A percentile compares a stretch with the other conserved stretches of the same genome.
Conservation (phyloP, 2,113 vertebrate genomes). For the Charina bottae region DNA sequence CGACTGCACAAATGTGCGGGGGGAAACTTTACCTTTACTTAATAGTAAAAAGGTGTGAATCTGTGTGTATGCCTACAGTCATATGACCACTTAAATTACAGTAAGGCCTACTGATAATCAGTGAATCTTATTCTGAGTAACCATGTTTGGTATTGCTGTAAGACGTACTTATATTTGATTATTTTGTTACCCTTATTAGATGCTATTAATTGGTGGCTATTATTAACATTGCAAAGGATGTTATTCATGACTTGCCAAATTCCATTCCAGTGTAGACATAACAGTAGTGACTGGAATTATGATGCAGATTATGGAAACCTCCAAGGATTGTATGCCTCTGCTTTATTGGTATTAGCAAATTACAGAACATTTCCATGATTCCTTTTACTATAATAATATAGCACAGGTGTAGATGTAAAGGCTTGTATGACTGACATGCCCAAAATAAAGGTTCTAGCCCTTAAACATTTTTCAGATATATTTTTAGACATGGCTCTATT, state of each 20-base stretch:
- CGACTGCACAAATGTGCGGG: too few relatives aligned
- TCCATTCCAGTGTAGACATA: background rate
- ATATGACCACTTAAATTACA: slow-evolving; percentile 11
- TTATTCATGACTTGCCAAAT: background rate
- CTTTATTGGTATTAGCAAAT: too few relatives aligned
- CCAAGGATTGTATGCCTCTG: too few relatives aligned
- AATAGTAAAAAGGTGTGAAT: background rate
- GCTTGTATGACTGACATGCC: background rate
- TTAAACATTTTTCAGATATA: background rate
- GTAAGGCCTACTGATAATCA: background rate
- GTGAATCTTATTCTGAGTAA: background rate
- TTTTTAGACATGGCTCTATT: background rate
- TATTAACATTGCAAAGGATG: background rate
- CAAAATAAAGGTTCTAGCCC: background rate
- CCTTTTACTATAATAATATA: background rate
- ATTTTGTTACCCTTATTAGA: background rate
- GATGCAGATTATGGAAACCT: background rate
- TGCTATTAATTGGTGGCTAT: background rate
- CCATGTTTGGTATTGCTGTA: background rate
- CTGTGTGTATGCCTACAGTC: background rate
- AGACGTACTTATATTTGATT: background rate
- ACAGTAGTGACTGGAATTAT: background rate
- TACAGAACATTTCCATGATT: background rate
- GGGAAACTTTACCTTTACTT: too few relatives aligned
- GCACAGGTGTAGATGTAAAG: background rate